These are phyloP conservation scores for Scaptodrosophila lebanonensis DNA, from an alignment of 1,140 invertebrate species.

Conservation along the genomic window DNA sequence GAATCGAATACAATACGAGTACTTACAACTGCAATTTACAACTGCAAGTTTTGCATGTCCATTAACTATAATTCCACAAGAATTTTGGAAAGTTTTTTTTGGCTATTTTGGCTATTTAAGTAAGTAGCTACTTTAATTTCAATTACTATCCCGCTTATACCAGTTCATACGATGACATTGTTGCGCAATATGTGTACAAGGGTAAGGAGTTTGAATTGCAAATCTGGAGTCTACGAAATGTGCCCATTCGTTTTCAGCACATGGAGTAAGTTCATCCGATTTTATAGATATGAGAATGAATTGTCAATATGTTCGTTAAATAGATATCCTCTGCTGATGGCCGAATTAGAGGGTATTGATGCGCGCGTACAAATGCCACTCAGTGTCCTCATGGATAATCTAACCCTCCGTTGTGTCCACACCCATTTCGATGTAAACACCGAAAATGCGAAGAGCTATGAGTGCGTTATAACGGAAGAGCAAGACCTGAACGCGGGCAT, in stretches of 20 bases:
- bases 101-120: too few species aligned
- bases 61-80: not conserved
- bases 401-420: slow-evolving; percentile 60
- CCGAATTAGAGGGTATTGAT: slow-evolving; percentile 13
- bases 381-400: slow-evolving; percentile 41
- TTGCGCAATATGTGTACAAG: slow-evolving; percentile 34
- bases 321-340: slow-evolving; percentile 46
- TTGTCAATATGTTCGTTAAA: not conserved
- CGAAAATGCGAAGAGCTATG: slow-evolving; percentile 55
- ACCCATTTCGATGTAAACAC: slow-evolving; percentile 47
- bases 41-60: not conserved
- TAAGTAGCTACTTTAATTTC: too few species aligned
- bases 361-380: slow-evolving; percentile 44
- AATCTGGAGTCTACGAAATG: slow-evolving; percentile 59
- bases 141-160: not conserved
- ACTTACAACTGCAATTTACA: too few species aligned
- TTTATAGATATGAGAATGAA: not conserved
- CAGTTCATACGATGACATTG: slow-evolving; percentile 39
- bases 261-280: slow-evolving; percentile 40
- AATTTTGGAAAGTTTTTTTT: too few species aligned
- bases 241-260: slow-evolving; percentile 47
- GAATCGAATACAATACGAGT: too few species aligned
- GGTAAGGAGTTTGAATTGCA: slow-evolving; percentile 42
- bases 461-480: not conserved
- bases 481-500: slow-evolving; percentile 49